A percentile compares a stretch with the other conserved stretches of the same genome.
Evolutionary conservation across 2,113 vertebrate species (phyloP).

Genomic region (Cettia cetti): DNA sequence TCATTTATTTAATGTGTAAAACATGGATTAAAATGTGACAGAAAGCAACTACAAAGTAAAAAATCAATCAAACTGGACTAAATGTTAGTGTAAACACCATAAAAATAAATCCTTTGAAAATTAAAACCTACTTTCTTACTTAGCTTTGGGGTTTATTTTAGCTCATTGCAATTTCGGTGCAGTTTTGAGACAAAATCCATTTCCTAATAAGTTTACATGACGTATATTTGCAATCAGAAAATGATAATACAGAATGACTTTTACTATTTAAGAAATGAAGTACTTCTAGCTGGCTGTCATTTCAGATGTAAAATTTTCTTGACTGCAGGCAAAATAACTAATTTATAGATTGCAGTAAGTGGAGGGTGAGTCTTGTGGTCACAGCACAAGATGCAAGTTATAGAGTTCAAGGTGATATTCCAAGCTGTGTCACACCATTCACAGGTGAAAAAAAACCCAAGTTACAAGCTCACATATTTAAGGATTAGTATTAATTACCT

Average conservation of each 20-base stretch:
- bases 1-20: constrained; percentile 30
- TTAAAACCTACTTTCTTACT: neutral
- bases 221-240: neutral
- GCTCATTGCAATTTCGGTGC: neutral
- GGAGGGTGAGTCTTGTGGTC: neutral
- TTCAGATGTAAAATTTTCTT: neutral
- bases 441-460: neutral
- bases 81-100: neutral
- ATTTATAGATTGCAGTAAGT: neutral
- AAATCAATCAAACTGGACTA: neutral
- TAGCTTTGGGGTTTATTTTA: constrained; percentile 14
- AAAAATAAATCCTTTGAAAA: constrained; percentile 9
- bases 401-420: neutral
- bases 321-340: neutral
- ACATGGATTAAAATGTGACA: neutral
- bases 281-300: neutral
- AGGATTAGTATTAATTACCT: neutral
- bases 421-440: neutral
- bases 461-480: neutral
- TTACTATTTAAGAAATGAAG: neutral
- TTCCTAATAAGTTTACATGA: constrained; percentile 16
- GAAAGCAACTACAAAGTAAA: neutral
- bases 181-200: neutral
- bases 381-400: neutral
- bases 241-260: constrained; percentile 5